Conservation (phyloP, 2,797 vertebrate genomes). For the Bufotes viridis region DNA sequence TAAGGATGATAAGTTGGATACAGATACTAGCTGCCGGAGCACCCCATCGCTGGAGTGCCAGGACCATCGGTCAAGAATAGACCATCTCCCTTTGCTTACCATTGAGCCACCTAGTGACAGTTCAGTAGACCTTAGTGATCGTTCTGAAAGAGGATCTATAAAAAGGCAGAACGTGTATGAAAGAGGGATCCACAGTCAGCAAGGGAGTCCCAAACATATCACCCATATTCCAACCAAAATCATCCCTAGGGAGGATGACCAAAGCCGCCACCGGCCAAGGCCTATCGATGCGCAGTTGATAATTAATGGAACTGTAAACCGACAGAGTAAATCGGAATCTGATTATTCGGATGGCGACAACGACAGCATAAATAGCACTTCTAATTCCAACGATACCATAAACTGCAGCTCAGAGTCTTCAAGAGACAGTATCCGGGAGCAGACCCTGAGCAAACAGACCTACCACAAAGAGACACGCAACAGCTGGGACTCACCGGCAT, state of each 20-base stretch:
- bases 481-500: constrained; percentile 98
- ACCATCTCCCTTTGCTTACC: constrained; percentile 89
- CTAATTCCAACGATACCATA: constrained; percentile 97
- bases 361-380: constrained; percentile 97
- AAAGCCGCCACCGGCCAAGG: constrained; percentile 82
- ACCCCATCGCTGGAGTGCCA: constrained; percentile 91
- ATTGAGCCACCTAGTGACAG: constrained; percentile 96
- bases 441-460: constrained; percentile 95
- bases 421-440: constrained; percentile 92
- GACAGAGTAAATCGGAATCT: constrained; percentile 95
- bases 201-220: constrained; percentile 89
- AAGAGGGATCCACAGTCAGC: constrained; percentile 79
- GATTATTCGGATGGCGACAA: constrained; percentile 97
- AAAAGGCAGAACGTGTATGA: constrained; percentile 88
- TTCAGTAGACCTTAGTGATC: constrained; percentile 92
- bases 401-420: constrained; percentile 98
- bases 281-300: constrained; percentile 90
- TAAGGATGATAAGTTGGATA: constrained; percentile 89
- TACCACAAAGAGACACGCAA: constrained; percentile 98
- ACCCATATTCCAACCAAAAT: constrained; percentile 82
- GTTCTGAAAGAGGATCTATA: constrained; percentile 88
- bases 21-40: constrained; percentile 91
- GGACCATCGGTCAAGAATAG: constrained; percentile 86
- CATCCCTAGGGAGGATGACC: constrained; percentile 85
- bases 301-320: constrained; percentile 90